These are phyloP conservation scores for Exocentrus adspersus DNA, from an alignment of 2,888 invertebrate species.

Conservation along the genomic window DNA sequence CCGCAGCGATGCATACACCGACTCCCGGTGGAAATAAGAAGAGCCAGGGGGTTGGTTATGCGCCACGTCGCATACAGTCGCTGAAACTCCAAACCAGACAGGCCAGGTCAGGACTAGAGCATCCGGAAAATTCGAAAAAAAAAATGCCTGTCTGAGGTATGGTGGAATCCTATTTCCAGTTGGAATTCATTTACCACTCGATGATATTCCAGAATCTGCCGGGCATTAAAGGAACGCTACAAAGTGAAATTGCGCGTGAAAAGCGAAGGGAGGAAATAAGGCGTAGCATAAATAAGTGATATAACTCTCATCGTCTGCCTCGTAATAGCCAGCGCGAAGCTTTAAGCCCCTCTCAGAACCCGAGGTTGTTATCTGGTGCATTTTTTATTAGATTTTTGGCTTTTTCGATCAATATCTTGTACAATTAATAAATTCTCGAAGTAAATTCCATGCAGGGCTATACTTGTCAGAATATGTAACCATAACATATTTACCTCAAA, in stretches of 20 bases:
- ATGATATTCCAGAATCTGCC: conserved; percentile 2
- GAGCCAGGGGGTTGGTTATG: background rate
- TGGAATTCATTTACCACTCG: background rate
- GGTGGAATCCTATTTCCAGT: background rate
- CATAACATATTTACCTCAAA: too few species aligned
- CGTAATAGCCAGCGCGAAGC: background rate
- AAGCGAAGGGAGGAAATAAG: background rate
- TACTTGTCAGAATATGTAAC: too few species aligned
- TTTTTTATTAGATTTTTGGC: too few species aligned
- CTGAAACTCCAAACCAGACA: background rate
- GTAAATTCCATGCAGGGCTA: too few species aligned
- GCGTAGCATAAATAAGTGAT: conserved; percentile 6
- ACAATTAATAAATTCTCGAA: too few species aligned
- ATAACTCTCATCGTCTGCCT: conserved; percentile 2
- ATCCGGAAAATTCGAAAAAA: too few species aligned
- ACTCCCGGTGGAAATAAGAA: background rate
- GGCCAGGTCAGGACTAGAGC: background rate
- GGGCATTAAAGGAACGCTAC: conserved; percentile 1
- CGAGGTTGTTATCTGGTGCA: too few species aligned
- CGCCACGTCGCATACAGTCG: background rate
- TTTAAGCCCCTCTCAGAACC: too few species aligned
- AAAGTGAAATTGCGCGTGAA: conserved; percentile 6
- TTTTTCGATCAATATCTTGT: too few species aligned
- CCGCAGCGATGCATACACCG: background rate
- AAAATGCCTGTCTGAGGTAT: too few species aligned